Evolutionary conservation across 92 coral and sea anemone genomes (phyloP).

Genomic region (Hydrozoanthus gracilis): DNA sequence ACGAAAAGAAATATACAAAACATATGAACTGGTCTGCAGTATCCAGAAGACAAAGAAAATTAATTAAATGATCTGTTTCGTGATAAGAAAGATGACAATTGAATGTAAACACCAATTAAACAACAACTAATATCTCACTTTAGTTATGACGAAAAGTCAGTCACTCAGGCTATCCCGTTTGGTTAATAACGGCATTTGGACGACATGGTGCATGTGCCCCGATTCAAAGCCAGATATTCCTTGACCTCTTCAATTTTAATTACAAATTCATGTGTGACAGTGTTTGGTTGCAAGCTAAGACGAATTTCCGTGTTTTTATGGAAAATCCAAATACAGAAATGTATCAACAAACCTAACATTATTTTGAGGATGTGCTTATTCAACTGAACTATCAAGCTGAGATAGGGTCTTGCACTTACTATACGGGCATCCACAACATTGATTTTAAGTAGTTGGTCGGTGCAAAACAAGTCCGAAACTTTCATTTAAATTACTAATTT

Average conservation of each 20-base stretch:
- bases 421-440: no score
- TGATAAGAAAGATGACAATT: not conserved
- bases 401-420: no score
- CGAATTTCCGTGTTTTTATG: not conserved
- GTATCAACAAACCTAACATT: not conserved
- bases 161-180: not conserved
- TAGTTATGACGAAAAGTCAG: not conserved
- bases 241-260: not conserved
- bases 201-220: not conserved
- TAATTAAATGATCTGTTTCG: not conserved
- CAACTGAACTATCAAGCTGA: no score
- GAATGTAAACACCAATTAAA: not conserved
- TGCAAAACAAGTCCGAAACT: no score
- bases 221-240: not conserved
- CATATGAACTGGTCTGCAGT: not conserved
- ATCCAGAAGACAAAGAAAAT: not conserved
- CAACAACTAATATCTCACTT: not conserved
- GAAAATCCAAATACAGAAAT: not conserved
- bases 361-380: no score
- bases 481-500: no score
- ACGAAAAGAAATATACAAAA: conserved; percentile 5
- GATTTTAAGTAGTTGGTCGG: no score
- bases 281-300: not conserved
- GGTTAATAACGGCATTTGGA: not conserved
- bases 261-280: not conserved